Conservation (phyloP, 2,113 vertebrate genomes). For the Vimba vimba region DNA sequence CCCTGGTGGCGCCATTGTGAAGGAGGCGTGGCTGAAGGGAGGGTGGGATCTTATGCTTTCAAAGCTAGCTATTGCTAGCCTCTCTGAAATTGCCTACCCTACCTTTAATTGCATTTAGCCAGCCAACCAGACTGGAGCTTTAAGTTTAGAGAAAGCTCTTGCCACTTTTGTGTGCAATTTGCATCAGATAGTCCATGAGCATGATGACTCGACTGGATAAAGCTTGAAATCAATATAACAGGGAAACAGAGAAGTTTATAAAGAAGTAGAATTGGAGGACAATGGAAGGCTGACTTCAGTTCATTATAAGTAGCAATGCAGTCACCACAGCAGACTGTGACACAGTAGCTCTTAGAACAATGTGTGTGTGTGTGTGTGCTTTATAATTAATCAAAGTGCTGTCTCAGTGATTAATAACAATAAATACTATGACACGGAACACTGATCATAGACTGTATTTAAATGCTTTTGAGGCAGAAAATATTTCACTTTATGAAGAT, state of each 20-base stretch:
- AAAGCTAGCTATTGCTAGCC: too few species aligned
- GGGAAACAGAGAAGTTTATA: background rate
- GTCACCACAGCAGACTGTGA: background rate
- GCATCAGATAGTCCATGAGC: background rate
- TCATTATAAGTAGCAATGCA: slow-evolving; percentile 5
- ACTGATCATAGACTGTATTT: background rate
- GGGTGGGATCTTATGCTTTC: too few species aligned
- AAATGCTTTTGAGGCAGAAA: background rate
- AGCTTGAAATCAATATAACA: background rate
- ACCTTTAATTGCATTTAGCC: background rate
- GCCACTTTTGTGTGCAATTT: background rate
- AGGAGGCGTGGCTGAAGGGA: too few species aligned
- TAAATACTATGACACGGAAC: background rate
- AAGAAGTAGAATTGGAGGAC: background rate
- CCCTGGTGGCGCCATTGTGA: too few species aligned
- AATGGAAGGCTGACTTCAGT: background rate
- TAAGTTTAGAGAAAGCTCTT: background rate
- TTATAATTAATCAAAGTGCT: too few species aligned
- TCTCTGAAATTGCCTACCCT: too few species aligned
- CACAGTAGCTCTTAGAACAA: background rate
- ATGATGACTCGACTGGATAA: background rate
- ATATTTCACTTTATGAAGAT: background rate
- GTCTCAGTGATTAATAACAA: background rate
- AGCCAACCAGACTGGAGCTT: background rate
- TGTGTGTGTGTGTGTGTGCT: background rate